These are phyloP conservation scores for Urocynchramus pylzowi DNA, from an alignment of 2,113 vertebrate species.

Conservation along the genomic window DNA sequence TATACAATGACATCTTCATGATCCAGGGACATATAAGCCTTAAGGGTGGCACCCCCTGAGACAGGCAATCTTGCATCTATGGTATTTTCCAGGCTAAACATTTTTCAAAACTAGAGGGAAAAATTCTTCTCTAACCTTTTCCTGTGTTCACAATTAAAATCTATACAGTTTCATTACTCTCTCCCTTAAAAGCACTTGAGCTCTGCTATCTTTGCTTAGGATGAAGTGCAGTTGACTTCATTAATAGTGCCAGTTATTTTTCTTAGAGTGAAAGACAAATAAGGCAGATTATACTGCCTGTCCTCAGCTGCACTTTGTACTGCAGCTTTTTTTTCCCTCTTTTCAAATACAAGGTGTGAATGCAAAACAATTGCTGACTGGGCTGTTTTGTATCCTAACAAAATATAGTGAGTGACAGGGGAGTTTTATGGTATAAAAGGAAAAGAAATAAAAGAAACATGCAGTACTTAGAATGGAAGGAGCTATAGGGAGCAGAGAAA, in stretches of 20 bases:
- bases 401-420: slow-evolving; percentile 7
- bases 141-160: not conserved
- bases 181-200: not conserved
- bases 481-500: not conserved
- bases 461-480: not conserved
- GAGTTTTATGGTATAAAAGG: slow-evolving; percentile 35
- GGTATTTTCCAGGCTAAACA: not conserved
- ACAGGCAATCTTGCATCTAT: not conserved
- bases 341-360: slow-evolving; percentile 47
- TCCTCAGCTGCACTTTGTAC: slow-evolving; percentile 42
- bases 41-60: not conserved
- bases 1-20: not conserved
- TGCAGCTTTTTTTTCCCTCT: not conserved
- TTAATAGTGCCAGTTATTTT: slow-evolving; percentile 24
- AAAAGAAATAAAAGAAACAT: slow-evolving; percentile 35
- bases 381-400: slow-evolving; percentile 33
- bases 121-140: not conserved
- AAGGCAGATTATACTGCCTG: slow-evolving; percentile 7
- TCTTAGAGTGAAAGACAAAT: slow-evolving; percentile 29
- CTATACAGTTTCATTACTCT: not conserved
- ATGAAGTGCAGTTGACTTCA: slow-evolving; percentile 25
- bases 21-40: not conserved
- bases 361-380: slow-evolving; percentile 33
- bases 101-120: not conserved
- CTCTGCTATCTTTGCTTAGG: slow-evolving; percentile 24